phyloP scores from a whole-genome alignment of 2,113 vertebrate genomes.

The Anoplopoma fimbria region DNA sequence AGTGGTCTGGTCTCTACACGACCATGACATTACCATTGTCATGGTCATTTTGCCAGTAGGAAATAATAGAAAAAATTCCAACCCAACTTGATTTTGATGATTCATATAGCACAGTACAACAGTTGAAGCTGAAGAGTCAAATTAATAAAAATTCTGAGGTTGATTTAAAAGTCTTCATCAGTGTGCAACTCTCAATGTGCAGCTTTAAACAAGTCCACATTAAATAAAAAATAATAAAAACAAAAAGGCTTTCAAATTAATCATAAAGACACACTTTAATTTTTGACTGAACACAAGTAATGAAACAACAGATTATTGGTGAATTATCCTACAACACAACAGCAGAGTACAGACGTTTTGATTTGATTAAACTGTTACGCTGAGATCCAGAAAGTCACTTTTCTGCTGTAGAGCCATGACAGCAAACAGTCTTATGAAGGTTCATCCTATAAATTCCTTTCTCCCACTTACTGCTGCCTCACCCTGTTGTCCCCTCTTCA shows the following conservation, averaged over 20 bases:
- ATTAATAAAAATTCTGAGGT: too few relatives aligned
- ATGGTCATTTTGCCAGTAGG: not conserved
- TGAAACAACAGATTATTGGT: not conserved
- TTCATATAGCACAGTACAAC: too few relatives aligned
- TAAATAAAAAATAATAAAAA: not conserved
- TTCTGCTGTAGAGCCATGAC: not conserved
- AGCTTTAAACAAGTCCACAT: too few relatives aligned
- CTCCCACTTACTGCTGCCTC: not conserved
- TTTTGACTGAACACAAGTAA: not conserved
- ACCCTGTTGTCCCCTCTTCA: not conserved
- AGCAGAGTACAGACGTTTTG: not conserved
- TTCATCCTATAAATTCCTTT: not conserved
- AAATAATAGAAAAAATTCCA: not conserved
- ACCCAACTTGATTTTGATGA: too few relatives aligned
- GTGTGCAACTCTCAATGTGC: too few relatives aligned
- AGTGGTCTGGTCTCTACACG: not conserved
- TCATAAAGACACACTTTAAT: not conserved
- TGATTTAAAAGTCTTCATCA: too few relatives aligned
- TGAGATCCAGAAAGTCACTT: not conserved
- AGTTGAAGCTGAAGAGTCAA: too few relatives aligned
- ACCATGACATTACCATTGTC: not conserved
- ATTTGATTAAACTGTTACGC: not conserved
- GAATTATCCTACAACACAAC: not conserved
- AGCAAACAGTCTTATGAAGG: not conserved
- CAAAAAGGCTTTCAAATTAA: not conserved